Base-by-base conservation (phyloP, 2,888 invertebrate species). In the Acleris literana region DNA sequence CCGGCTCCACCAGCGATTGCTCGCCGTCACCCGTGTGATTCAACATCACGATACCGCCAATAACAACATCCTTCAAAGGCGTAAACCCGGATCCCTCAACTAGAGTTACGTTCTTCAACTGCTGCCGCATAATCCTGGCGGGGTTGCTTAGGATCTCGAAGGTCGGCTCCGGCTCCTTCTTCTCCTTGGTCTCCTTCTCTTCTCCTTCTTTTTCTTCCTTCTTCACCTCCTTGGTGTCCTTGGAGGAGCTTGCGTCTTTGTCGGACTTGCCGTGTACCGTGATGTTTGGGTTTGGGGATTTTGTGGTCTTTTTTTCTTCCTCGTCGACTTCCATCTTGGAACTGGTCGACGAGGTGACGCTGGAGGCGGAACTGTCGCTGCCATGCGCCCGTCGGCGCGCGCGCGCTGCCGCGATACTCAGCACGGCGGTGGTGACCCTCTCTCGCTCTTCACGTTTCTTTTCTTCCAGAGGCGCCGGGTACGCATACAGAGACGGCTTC, bases 381-480 rank as follows among this genome's bases (percentile, higher is more conserved):
- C 94, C 94, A 57, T 93, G 97, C 82, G 98, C 97, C 74, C 98
- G 95, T 77, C 97, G 95, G 78, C 97, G 95, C 69, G 97, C 98
- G 70, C 98, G 96, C 0, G 98, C 99, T 0, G 99, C 99, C 0
- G 93, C 93, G 79, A 99, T 99, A 80, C 98, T 98, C 56, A 99
- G 93, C 1, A 99, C 98, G 1, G 99, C 99, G 5, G 99, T 99
- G 68, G 99, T 98, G 3, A 99, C 99, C 81, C 99, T 98, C 86
- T 99, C 99, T 44, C 98, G 95, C 85, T 98, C 98, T 83, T 99
- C 99, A 48, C 99, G 97, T 92, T 99, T 99, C 93, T 99, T 99
- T 85, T 99, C 99, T 90, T 99, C 99, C 64, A 99, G 90, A 0
- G 99, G 96, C 9, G 99, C 97, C 0, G 99, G 99, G 82, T 99